Evolutionary conservation across 2,797 vertebrate species (phyloP).

Genomic region (Falco cherrug): DNA sequence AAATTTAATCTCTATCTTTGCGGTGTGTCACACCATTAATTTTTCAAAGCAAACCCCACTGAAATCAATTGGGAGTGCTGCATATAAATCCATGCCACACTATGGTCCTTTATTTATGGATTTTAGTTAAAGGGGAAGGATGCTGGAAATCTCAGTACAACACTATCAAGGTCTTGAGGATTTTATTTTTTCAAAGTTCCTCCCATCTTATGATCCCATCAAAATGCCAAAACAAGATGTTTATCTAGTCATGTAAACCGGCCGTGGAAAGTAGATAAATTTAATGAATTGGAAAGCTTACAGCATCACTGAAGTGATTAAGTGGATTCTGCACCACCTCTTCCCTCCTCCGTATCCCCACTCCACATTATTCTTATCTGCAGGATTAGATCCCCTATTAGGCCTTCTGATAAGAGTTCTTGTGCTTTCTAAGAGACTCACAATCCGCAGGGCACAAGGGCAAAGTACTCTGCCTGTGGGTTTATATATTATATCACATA

Average conservation of each 20-base stretch:
- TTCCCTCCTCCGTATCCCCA: neutral
- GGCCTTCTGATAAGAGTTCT: constrained; percentile 21
- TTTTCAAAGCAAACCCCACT: neutral
- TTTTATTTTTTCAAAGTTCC: neutral
- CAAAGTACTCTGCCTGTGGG: neutral
- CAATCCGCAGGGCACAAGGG: neutral
- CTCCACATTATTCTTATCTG: constrained; percentile 32
- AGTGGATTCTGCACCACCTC: constrained; percentile 20
- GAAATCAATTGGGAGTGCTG: neutral
- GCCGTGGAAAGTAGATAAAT: constrained; percentile 15
- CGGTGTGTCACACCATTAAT: neutral
- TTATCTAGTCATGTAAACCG: constrained; percentile 12
- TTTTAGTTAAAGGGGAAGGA: neutral
- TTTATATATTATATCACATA: neutral
- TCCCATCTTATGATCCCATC: constrained; percentile 17
- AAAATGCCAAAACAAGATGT: constrained; percentile 20
- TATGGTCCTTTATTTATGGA: neutral
- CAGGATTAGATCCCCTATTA: constrained; percentile 49
- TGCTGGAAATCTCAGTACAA: neutral
- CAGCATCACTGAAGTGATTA: neutral
- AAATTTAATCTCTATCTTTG: neutral
- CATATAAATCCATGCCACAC: neutral
- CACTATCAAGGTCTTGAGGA: neutral
- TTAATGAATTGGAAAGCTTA: constrained; percentile 33
- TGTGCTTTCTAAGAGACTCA: neutral